Conservation (phyloP, 2,888 invertebrate species). For the Strigamia transsilvanica region DNA sequence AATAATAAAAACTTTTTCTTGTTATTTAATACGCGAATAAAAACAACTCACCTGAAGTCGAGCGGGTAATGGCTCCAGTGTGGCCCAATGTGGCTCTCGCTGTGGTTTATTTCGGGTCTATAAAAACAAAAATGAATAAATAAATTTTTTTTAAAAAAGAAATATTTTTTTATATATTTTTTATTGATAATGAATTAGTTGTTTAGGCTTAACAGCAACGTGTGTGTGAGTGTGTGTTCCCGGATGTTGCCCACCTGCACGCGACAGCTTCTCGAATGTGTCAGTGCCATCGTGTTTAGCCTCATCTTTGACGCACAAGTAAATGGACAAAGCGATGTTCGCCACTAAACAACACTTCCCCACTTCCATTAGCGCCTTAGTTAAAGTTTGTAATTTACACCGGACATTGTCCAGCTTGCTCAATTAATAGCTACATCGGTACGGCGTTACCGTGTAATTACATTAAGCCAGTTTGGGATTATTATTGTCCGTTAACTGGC, state of each 20-base stretch:
- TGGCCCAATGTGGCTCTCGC: constrained; percentile 50
- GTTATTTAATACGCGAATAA: not conserved
- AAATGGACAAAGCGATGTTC: not conserved
- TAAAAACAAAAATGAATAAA: not conserved
- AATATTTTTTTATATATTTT: not conserved
- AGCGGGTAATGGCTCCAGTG: constrained; percentile 50
- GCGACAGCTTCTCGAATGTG: constrained; percentile 25
- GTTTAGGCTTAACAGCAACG: not conserved
- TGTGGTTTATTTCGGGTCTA: constrained; percentile 14
- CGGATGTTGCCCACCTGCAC: constrained; percentile 44
- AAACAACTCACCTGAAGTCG: constrained; percentile 48
- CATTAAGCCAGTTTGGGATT: not conserved
- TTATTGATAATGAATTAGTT: not conserved
- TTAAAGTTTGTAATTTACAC: not conserved
- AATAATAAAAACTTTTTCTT: not conserved
- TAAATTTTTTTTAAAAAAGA: not conserved
- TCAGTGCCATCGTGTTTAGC: constrained; percentile 11
- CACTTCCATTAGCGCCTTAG: not conserved
- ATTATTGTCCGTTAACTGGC: constrained; percentile 11
- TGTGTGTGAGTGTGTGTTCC: constrained; percentile 12
- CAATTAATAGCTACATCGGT: constrained; percentile 45
- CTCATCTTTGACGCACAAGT: not conserved
- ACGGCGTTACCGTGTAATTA: constrained; percentile 1
- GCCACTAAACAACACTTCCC: not conserved
- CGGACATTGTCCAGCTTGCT: constrained; percentile 34